Conservation (phyloP, 2,113 vertebrate species). For the Drymodes brunneopygia region DNA sequence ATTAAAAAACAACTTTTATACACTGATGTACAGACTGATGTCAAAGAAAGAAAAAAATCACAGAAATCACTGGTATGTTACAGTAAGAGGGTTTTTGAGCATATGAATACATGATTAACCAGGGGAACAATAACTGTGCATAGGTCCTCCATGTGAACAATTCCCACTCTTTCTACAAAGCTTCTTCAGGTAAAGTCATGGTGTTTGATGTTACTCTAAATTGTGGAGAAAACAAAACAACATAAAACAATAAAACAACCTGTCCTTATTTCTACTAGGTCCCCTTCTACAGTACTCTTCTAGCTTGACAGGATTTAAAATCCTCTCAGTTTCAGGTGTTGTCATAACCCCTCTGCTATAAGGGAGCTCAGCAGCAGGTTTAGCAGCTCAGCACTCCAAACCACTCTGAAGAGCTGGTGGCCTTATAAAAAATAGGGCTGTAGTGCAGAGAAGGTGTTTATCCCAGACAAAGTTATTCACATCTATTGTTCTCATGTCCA, state of each 20-base stretch:
- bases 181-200: neutral
- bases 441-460: neutral
- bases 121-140: neutral
- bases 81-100: neutral
- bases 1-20: neutral
- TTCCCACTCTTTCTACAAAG: neutral
- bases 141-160: neutral
- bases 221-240: neutral
- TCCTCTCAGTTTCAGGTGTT: neutral
- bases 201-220: neutral
- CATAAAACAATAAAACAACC: neutral
- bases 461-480: neutral
- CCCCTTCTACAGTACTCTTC: neutral
- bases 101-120: neutral
- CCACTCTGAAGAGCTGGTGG: neutral
- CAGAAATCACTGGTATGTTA: neutral
- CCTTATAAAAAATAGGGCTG: neutral
- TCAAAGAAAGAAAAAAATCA: neutral
- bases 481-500: accelerated
- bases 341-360: neutral
- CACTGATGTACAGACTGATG: neutral
- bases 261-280: neutral
- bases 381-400: neutral
- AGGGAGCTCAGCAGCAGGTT: neutral
- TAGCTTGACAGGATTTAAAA: neutral